These are phyloP conservation scores for Drosophila cardini DNA, from an alignment of 1,140 invertebrate genomes.

Conservation along the genomic window DNA sequence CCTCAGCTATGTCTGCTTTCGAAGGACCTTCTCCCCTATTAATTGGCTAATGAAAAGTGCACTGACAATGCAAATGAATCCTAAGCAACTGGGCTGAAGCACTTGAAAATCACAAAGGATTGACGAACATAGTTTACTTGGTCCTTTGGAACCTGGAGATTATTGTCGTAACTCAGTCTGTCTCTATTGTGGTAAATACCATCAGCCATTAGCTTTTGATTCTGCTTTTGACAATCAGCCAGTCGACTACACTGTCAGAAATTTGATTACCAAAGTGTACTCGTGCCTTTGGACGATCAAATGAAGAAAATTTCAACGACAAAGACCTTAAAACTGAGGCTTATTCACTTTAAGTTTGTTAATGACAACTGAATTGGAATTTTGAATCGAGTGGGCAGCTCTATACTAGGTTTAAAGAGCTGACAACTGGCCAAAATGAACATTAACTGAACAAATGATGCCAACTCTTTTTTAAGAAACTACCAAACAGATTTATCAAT, in stretches of 20 bases:
- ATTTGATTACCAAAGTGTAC: background rate
- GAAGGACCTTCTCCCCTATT: no score
- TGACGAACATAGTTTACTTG: no score
- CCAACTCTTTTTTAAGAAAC: background rate
- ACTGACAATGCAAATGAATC: no score
- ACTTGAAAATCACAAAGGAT: background rate
- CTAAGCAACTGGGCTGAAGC: background rate
- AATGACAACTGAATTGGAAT: background rate
- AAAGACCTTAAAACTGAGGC: background rate
- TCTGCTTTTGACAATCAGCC: slow-evolving; percentile 1
- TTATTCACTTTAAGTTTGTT: background rate
- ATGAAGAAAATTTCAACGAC: background rate
- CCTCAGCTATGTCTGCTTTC: no score
- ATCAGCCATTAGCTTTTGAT: background rate
- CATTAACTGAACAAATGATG: no score
- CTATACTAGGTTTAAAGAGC: no score
- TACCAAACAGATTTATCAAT: background rate
- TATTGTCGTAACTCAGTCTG: background rate
- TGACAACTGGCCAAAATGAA: no score
- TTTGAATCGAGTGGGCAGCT: no score
- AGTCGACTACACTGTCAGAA: background rate
- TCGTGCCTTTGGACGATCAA: background rate
- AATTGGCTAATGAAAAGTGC: no score
- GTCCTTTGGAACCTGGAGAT: no score
- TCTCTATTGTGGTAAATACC: background rate